A percentile compares a stretch with the other conserved stretches of the same genome.
These are phyloP conservation scores for Anoplophora glabripennis DNA, from an alignment of 1,140 invertebrate genomes.

Conservation along the genomic window DNA sequence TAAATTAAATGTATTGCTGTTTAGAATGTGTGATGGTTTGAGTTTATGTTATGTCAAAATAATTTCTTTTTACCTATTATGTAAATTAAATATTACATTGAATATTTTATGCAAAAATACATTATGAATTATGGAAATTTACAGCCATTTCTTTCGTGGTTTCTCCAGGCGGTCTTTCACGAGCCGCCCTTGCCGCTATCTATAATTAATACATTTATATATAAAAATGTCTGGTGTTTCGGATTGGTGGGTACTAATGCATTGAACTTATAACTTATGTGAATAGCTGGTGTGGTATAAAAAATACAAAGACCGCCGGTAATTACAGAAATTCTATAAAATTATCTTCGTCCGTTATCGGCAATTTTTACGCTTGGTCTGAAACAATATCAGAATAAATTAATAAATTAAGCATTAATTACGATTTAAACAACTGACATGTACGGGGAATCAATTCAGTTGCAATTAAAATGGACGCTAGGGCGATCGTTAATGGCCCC, in stretches of 20 bases:
- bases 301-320: constrained; percentile 30
- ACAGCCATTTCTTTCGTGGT: too few relatives aligned
- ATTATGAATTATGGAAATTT: too few relatives aligned
- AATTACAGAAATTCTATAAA: constrained; percentile 42
- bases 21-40: too few relatives aligned
- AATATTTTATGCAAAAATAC: too few relatives aligned
- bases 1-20: too few relatives aligned
- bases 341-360: constrained; percentile 39
- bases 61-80: too few relatives aligned
- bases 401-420: constrained; percentile 45
- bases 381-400: constrained; percentile 44
- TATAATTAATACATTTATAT: neutral
- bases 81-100: too few relatives aligned
- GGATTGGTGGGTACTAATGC: constrained; percentile 11
- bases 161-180: too few relatives aligned
- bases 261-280: constrained; percentile 8
- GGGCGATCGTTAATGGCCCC: constrained; percentile 4
- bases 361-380: constrained; percentile 41
- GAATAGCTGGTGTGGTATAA: constrained; percentile 4
- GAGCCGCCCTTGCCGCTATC: too few relatives aligned
- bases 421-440: constrained; percentile 39
- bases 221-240: constrained; percentile 12
- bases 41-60: too few relatives aligned
- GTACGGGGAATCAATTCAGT: constrained; percentile 36
- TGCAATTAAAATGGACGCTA: constrained; percentile 12